Evolutionary conservation across 2,113 vertebrate species (phyloP), one percentile per base, ranked within the genome.

Genomic region (Vimba vimba): DNA sequence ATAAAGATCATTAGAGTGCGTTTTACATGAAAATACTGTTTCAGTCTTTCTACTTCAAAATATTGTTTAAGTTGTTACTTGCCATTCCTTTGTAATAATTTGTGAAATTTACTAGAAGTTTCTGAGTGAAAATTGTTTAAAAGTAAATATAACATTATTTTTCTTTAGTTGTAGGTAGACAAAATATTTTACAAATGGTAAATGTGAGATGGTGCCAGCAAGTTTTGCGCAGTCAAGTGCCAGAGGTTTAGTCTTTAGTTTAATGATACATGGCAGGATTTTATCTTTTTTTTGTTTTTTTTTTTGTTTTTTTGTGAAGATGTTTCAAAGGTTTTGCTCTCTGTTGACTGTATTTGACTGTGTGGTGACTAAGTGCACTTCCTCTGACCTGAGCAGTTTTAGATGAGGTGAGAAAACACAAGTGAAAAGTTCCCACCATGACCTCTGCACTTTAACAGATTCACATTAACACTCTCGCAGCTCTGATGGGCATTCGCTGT

Each of bases 401-500:
- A n/a, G n/a, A n/a, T n/a, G n/a, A 39, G 36, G 36, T 43, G 68
- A 71, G 68, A 71, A 43, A 71, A 36, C 66, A 19, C 64, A 10
- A 60, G 59, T 57, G 52, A 57, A 57, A 57, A 57, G 43, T 57
- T 69, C 19, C 33, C 33, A 36, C 21, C 33, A 4, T 69, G 66
- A 69, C 33, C 36, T 36, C 36, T 71, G 36, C 23, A 33, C 36
- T 71, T 43, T 21, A 71, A 71, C 39, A 39, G 33, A 43, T 55
- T 10, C 75, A 78, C 76, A 57, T 21, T 59, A 57, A 59, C 76
- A 78, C 75, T 23, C 75, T 36, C 73, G 47, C 77, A n/a, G 85
- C 84, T 82, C 84, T 88, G 77, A 86, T 79, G 52, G 15, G 2
- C 6, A 8, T 4, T 52, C 8, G 4, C 52, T 21, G 71, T 87